Evolutionary conservation across 2,797 vertebrate species (phyloP), one percentile per base, ranked within the genome.

Genomic region (Rhincodon typus): DNA sequence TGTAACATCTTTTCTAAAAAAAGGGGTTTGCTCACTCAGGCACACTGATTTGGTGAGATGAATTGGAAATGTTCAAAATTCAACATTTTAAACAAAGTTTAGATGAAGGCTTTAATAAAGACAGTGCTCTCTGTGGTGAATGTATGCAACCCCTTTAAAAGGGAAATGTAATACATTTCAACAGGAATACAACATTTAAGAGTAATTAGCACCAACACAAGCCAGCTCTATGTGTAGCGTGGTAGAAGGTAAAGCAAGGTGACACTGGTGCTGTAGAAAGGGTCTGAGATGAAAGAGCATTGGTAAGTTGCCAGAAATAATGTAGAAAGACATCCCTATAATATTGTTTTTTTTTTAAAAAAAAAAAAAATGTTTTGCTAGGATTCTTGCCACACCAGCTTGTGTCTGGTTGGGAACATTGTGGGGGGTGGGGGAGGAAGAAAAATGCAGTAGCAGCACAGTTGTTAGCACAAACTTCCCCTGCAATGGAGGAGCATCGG

Each of bases 181-280:
- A 50, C 94, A 94, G 2, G 25, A 34, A 12, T 42, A 13, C 2
- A 50, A 95, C 30, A 57, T 27, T 34, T 27, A 72, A n/a, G 19
- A 30, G 25, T 53, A 74, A 53, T 53, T 77, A 30, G 13, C 70
- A 95, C 46, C 27, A 95, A 94, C 25, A 53, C 70, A 50, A 77
- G 42, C 70, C 70, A 95, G 30, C 67, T 46, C 25, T 70, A 42
- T 30, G 23, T 25, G 46, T 50, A 77, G 10, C 23, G 42, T 53
- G 70, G 25, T 53, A 77, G n/a, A 69, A 66, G 69, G 30, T 77
- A 77, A 77, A 94, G 42, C 70, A 94, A 95, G 77, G 94, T 93
- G 90, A n/a, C 34, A 67, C 91, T 21, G 17, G 91, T 95, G 94
- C 69, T 74, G 30, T 30, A 74, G 42, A 19, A 21, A 38, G 13